A percentile compares a stretch with the other conserved stretches of the same genome.
phyloP scores from a whole-genome alignment of 2,113 vertebrate genomes.

The Colossoma macropomum region DNA sequence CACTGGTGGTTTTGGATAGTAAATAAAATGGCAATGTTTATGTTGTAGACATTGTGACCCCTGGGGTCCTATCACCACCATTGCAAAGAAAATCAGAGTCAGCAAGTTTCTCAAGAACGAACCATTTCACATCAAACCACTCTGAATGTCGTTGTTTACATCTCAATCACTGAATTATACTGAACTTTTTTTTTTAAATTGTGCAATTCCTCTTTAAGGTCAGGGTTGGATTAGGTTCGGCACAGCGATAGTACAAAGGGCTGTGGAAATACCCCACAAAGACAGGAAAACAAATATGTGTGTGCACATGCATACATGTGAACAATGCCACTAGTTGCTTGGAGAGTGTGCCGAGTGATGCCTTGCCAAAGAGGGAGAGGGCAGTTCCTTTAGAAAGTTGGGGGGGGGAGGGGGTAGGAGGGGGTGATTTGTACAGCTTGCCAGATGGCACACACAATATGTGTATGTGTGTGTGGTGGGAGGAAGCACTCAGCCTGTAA shows the following conservation, averaged over 20 bases:
- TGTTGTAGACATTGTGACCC: too few species aligned
- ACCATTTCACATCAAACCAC: too few species aligned
- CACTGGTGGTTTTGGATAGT: too few species aligned
- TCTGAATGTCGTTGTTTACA: too few species aligned
- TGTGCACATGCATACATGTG: background rate
- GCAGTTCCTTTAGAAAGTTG: conserved; percentile 26
- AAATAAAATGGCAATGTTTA: too few species aligned
- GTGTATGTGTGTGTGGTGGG: background rate
- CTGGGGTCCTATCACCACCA: too few species aligned
- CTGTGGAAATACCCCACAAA: background rate
- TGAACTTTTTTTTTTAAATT: too few species aligned
- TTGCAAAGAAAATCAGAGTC: too few species aligned
- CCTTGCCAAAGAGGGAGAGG: conserved; percentile 28
- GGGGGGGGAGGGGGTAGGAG: background rate
- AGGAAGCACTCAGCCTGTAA: conserved; percentile 52
- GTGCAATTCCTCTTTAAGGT: too few species aligned
- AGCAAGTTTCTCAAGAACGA: too few species aligned
- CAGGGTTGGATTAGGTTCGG: background rate
- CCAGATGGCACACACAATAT: conserved; percentile 79
- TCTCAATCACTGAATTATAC: too few species aligned
- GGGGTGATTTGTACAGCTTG: conserved; percentile 15
- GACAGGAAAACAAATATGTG: background rate
- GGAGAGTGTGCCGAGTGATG: conserved; percentile 19
- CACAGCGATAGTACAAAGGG: too few species aligned
- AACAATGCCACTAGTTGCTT: conserved; percentile 40